phyloP scores from a whole-genome alignment of 23 tunicate genomes.

The Corella eumyota region DNA sequence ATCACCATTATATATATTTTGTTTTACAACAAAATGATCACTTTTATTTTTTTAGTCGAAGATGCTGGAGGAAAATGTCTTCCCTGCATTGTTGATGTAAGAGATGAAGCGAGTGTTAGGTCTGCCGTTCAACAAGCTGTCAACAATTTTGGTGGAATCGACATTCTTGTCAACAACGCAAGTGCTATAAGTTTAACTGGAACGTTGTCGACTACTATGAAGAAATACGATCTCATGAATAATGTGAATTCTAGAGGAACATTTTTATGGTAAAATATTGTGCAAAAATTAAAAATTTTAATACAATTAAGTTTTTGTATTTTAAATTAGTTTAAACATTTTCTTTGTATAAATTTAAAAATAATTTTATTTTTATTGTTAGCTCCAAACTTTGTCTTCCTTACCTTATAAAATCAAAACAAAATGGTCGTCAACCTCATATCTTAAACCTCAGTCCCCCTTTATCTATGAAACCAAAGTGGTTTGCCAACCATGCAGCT shows the following conservation, averaged over 20 bases:
- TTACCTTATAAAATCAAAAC: conserved; percentile 67
- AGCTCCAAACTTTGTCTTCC: conserved; percentile 80
- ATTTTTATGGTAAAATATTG: conserved; percentile 35
- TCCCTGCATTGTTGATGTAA: conserved; percentile 87
- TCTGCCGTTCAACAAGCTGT: conserved; percentile 79
- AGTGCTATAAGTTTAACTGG: conserved; percentile 97
- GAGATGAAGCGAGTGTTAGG: conserved; percentile 67
- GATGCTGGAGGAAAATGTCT: conserved; percentile 93
- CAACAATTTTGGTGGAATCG: conserved; percentile 90
- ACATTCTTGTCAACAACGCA: conserved; percentile 91
- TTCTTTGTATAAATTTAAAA: not conserved
- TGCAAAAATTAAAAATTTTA: not conserved
- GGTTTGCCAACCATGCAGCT: conserved; percentile 88
- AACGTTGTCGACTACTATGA: conserved; percentile 75
- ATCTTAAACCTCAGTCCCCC: conserved; percentile 95
- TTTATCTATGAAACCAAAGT: conserved; percentile 73
- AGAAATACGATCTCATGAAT: conserved; percentile 89
- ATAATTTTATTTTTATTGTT: not conserved
- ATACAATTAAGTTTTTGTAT: not conserved
- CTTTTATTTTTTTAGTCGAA: conserved; percentile 33
- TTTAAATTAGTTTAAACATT: not conserved
- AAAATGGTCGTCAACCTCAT: conserved; percentile 71
- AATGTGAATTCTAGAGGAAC: conserved; percentile 91
- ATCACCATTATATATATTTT: too few relatives aligned
- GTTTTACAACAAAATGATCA: too few relatives aligned